phyloP scores from a whole-genome alignment of 2,888 invertebrate genomes.

The Philereme vetulata region DNA sequence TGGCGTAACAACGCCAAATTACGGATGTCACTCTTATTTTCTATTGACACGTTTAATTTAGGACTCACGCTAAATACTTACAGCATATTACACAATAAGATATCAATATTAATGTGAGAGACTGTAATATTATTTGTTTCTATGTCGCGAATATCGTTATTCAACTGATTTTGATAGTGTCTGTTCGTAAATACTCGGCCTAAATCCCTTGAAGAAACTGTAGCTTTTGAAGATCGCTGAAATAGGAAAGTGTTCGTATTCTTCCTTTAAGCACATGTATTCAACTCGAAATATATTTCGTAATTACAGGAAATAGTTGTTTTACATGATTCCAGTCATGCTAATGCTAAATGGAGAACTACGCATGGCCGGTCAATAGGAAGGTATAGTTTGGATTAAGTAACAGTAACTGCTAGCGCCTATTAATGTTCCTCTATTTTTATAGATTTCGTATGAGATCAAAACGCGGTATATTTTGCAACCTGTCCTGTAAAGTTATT shows the following conservation, averaged over 20 bases:
- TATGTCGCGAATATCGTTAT: conserved; percentile 24
- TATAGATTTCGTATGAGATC: background rate
- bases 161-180: conserved; percentile 3
- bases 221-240: no score
- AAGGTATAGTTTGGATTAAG: conserved; percentile 24
- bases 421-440: no score
- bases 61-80: conserved; percentile 41
- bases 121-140: conserved; percentile 15
- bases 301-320: conserved; percentile 36
- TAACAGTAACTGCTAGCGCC: conserved; percentile 15
- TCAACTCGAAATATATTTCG: background rate
- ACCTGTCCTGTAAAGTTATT: no score
- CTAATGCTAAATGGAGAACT: conserved; percentile 34
- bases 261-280: no score
- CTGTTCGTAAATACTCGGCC: no score
- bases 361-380: conserved; percentile 33
- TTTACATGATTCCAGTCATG: conserved; percentile 36
- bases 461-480: background rate
- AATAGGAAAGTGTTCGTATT: no score
- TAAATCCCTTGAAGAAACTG: no score
- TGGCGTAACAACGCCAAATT: conserved; percentile 64
- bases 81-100: conserved; percentile 41
- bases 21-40: conserved; percentile 70
- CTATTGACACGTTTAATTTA: conserved; percentile 60
- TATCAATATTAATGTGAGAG: conserved; percentile 22